Evolutionary conservation across 1,140 invertebrate species (phyloP).

Genomic region (Drosophila tani): DNA sequence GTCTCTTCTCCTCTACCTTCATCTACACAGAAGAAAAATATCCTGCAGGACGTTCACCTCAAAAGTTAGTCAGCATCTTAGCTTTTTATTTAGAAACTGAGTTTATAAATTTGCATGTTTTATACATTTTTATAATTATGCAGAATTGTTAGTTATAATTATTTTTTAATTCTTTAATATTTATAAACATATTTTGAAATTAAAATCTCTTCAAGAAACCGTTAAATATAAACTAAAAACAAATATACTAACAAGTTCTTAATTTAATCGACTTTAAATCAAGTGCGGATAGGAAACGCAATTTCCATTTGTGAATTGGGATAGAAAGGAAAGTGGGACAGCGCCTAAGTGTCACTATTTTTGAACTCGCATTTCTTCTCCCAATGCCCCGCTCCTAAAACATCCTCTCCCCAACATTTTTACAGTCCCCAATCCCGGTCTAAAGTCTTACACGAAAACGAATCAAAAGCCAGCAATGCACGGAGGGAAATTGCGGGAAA

Average conservation of each 20-base stretch:
- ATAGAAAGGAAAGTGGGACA: conserved; percentile 71
- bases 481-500: conserved; percentile 72
- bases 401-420: conserved; percentile 8
- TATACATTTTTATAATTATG: too few species aligned
- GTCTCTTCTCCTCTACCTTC: neutral
- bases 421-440: conserved; percentile 26
- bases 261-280: neutral
- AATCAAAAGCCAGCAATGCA: conserved; percentile 80
- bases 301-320: conserved; percentile 66
- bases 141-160: too few species aligned
- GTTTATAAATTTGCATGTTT: too few species aligned
- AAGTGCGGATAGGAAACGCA: conserved; percentile 24
- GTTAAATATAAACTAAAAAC: neutral
- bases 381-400: conserved; percentile 7
- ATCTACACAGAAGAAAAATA: neutral
- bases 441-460: conserved; percentile 70
- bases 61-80: too few species aligned
- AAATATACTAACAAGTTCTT: too few species aligned
- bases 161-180: neutral
- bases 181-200: neutral
- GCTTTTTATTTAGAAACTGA: too few species aligned
- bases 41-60: neutral
- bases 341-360: conserved; percentile 73
- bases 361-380: conserved; percentile 37
- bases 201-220: neutral